A percentile compares a stretch with the other conserved stretches of the same genome.
Conservation (phyloP, 2,888 invertebrate species). For the Dermolepida albohirtum region DNA sequence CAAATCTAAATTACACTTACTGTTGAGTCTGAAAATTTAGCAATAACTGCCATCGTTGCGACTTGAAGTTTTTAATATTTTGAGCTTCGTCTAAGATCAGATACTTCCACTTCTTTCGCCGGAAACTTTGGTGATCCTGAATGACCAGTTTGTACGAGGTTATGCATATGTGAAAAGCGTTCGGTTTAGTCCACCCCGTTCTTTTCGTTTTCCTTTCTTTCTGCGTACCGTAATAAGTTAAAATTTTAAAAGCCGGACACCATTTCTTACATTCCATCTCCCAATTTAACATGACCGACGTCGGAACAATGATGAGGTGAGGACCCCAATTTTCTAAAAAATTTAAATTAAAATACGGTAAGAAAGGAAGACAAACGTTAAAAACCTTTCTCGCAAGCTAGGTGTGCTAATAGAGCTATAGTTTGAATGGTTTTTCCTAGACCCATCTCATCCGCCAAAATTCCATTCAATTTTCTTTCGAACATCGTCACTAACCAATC, state of each 20-base stretch:
- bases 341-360: conserved; percentile 7
- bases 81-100: conserved; percentile 98
- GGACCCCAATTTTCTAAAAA: conserved; percentile 91
- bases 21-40: conserved; percentile 94
- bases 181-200: conserved; percentile 97
- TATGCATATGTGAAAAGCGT: conserved; percentile 98
- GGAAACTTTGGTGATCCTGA: conserved; percentile 97
- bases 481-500: conserved; percentile 98
- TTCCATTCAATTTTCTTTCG: conserved; percentile 94
- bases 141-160: conserved; percentile 98
- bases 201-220: conserved; percentile 94
- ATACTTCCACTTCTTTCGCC: conserved; percentile 98
- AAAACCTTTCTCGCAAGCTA: conserved; percentile 86
- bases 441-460: conserved; percentile 97
- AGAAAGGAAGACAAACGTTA: neutral
- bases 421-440: conserved; percentile 98
- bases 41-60: conserved; percentile 97
- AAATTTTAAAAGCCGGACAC: conserved; percentile 99
- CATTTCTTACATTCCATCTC: conserved; percentile 99
- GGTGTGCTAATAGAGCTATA: conserved; percentile 91
- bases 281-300: conserved; percentile 99
- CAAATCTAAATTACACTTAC: conserved; percentile 64
- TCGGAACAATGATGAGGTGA: conserved; percentile 98
- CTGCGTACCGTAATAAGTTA: conserved; percentile 97
- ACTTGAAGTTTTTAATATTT: conserved; percentile 99